A percentile compares a stretch with the other conserved stretches of the same genome.
Conservation (phyloP, 1,140 invertebrate genomes). For the Brachionus calyciflorus region DNA sequence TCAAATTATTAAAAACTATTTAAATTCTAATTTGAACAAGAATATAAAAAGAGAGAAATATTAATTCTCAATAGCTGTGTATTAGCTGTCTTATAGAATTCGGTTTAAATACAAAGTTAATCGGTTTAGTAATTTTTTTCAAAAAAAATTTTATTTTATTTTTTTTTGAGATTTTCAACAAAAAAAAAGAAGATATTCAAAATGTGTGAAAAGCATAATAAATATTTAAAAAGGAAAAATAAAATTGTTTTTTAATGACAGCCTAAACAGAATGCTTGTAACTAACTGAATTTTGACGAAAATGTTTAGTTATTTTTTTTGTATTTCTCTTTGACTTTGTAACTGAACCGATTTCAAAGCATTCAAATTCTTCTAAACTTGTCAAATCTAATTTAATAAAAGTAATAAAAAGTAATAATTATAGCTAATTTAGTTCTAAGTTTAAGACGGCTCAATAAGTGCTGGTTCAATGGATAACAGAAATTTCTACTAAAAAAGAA, state of each 20-base stretch:
- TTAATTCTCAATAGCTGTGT: background rate
- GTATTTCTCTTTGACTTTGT: background rate
- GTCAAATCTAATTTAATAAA: conserved; percentile 33
- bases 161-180: conserved; percentile 4
- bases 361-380: conserved; percentile 27
- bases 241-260: conserved; percentile 34
- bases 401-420: too few relatives aligned
- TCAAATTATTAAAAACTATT: conserved; percentile 7
- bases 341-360: background rate
- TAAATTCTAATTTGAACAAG: conserved; percentile 18
- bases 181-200: conserved; percentile 38
- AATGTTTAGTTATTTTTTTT: background rate
- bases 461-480: background rate
- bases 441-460: background rate
- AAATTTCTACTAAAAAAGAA: too few relatives aligned
- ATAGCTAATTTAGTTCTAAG: background rate
- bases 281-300: background rate
- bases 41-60: too few relatives aligned
- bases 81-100: background rate
- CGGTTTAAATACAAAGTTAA: background rate
- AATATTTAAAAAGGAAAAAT: conserved; percentile 31
- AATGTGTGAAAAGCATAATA: conserved; percentile 38
- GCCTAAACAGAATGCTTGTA: background rate
- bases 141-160: background rate
- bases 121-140: background rate